Evolutionary conservation across 2,888 invertebrate species (phyloP).

Genomic region (Hydroisotoma schaefferi): DNA sequence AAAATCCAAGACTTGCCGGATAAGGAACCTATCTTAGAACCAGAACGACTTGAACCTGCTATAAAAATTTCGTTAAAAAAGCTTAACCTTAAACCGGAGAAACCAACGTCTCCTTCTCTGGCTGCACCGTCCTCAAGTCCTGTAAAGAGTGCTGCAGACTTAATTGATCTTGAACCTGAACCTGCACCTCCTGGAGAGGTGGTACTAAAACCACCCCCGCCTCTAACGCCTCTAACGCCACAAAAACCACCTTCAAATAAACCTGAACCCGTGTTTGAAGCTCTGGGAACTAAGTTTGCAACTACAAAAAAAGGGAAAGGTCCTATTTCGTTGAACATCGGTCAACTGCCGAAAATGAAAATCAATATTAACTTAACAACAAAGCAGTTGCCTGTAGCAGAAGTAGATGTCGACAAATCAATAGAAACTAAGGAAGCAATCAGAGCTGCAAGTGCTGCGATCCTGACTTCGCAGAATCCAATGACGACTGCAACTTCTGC

Average conservation of each 20-base stretch:
- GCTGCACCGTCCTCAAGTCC: neutral
- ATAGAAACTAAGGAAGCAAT: neutral
- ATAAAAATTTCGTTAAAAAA: conserved; percentile 24
- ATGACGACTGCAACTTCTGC: no score
- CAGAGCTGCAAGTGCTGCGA: neutral
- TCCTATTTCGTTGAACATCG: conserved; percentile 22
- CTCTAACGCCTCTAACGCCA: conserved; percentile 34
- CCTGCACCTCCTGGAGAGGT: conserved; percentile 35
- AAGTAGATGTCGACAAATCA: neutral
- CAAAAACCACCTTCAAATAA: neutral
- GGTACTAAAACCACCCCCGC: conserved; percentile 8
- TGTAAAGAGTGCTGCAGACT: neutral
- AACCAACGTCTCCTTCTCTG: conserved; percentile 15
- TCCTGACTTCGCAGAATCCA: no score
- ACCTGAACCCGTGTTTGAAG: neutral
- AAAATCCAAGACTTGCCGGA: neutral
- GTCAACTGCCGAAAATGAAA: conserved; percentile 34
- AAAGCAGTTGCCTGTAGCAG: conserved; percentile 23
- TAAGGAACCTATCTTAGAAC: neutral
- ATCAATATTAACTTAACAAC: conserved; percentile 45
- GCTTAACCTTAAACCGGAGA: no score
- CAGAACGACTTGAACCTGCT: neutral
- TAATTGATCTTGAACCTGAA: conserved; percentile 27
- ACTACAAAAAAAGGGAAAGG: no score
- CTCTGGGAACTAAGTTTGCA: neutral